Evolutionary conservation across 2,797 vertebrate genomes (phyloP), one percentile per base, ranked within the genome.

Genomic region (Gadopsis bispinosus): DNA sequence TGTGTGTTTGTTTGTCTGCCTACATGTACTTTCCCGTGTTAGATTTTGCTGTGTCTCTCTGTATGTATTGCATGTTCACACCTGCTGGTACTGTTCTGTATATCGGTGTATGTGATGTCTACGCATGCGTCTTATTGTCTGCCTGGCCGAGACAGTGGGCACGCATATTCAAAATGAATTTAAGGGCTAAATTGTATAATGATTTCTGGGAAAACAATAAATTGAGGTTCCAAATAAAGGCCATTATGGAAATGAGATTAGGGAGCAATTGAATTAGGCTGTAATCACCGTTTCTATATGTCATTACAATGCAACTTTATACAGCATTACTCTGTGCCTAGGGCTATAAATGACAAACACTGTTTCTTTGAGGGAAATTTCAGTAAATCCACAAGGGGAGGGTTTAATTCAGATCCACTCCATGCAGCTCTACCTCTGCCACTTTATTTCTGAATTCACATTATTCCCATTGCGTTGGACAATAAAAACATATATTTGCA

Each of bases 241-340:
- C 93, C 94, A 95, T 95, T 94, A 95, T 92, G 93, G 91, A 93
- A 95, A 95, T 95, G 92, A 94, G 94, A 95, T 95, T 94, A 95
- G 84, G 77, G 83, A 90, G 86, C 92, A 95, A 95, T 94, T 94
- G 93, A 95, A 95, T 95, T 95, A 95, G 87, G 86, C 92, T 89
- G 92, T 94, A 95, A 95, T 95, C 94, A 94, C 85, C 83, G 89
- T 94, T 95, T 93, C 91, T 94, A 95, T 95, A 95, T 94, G 90
- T 94, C 94, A 94, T 95, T 95, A 94, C 88, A 94, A 92, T 95
- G 94, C 95, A 94, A 94, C 92, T 90, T 93, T 93, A 93, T 93
- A 91, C 91, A 89, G 92, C 92, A 94, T 93, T 92, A 92, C 88
- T 92, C 90, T 82, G 83, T 90, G 93, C 94, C 91, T 67, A 45